Percentiles rank a stretch among this genome's conserved stretches.
Evolutionary conservation across 2,113 vertebrate species (phyloP).

Genomic region (Balaeniceps rex): DNA sequence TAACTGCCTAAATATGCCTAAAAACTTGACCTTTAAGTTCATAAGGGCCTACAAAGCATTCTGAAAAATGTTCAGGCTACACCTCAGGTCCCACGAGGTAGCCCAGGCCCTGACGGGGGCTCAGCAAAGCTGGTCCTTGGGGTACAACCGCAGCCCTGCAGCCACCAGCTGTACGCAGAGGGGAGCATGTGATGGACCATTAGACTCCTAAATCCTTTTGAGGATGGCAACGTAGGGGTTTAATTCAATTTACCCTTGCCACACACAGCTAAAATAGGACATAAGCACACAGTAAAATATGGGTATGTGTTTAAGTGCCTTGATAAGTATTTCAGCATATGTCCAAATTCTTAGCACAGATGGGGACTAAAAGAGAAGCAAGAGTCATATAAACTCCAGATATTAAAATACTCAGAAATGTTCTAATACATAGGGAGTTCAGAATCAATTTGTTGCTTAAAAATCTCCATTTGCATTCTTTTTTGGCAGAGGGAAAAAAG

Average conservation of each 20-base stretch:
- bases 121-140: neutral
- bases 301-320: neutral
- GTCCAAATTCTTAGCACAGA: neutral
- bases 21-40: neutral
- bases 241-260: neutral
- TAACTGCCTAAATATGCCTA: neutral
- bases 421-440: neutral
- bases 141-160: neutral
- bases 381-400: neutral
- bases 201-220: neutral
- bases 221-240: neutral
- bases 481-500: neutral
- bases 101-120: neutral
- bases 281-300: neutral
- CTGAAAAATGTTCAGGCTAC: neutral
- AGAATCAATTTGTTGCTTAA: constrained; percentile 21
- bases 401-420: neutral
- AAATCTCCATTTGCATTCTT: neutral
- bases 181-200: neutral
- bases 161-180: neutral
- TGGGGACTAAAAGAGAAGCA: neutral
- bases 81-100: neutral
- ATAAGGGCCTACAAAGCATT: neutral
- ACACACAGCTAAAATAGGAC: neutral
- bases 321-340: neutral